Conservation (phyloP, 1,140 invertebrate genomes). For the Heliconius eleuchia region DNA sequence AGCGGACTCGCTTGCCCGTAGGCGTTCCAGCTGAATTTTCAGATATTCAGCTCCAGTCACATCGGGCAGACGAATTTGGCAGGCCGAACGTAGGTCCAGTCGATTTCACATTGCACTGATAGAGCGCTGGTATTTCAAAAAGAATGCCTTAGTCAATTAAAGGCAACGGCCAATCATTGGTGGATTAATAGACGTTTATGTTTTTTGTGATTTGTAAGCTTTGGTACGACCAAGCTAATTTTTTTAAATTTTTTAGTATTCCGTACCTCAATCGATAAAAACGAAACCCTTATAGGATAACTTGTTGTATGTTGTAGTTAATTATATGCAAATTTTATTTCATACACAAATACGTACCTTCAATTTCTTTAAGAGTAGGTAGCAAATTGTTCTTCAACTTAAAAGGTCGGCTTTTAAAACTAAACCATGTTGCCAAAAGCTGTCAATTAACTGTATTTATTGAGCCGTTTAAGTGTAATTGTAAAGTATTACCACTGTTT, state of each 20-base stretch:
- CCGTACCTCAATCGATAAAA: too few relatives aligned
- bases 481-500: slow-evolving; percentile 45
- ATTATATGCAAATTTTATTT: too few relatives aligned
- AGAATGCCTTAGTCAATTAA: slow-evolving; percentile 13
- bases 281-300: too few relatives aligned
- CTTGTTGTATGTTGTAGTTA: too few relatives aligned
- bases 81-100: slow-evolving; percentile 18
- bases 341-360: too few relatives aligned
- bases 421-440: slow-evolving; percentile 33
- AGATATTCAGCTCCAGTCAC: slow-evolving; percentile 17
- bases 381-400: too few relatives aligned
- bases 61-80: slow-evolving; percentile 29
- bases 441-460: slow-evolving; percentile 38
- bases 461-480: slow-evolving; percentile 40
- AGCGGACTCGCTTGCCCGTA: background rate
- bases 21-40: background rate
- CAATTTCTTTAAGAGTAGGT: too few relatives aligned
- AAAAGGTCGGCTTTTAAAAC: too few relatives aligned
- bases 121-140: slow-evolving; percentile 19
- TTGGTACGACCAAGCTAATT: background rate
- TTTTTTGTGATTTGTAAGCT: background rate
- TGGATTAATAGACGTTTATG: background rate
- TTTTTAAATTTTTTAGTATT: too few relatives aligned
- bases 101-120: slow-evolving; percentile 23
- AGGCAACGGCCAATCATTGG: background rate